These are phyloP conservation scores for Lepilemur ruficaudatus DNA, from an alignment of 2,797 vertebrate genomes.

Conservation along the genomic window DNA sequence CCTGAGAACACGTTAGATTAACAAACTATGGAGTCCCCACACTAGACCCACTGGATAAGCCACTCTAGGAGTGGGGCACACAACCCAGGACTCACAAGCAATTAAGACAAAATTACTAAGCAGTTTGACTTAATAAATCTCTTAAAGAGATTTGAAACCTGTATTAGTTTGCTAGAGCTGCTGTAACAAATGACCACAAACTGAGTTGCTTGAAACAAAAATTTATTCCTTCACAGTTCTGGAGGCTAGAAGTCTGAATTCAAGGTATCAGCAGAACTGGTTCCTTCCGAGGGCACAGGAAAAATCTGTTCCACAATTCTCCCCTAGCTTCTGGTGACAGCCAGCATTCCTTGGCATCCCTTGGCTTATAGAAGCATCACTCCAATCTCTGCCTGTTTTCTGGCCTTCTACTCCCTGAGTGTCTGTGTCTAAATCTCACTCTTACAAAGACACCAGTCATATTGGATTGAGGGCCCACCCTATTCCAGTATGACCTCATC, in stretches of 20 bases:
- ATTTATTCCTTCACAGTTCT: background rate
- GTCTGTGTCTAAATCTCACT: background rate
- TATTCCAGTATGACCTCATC: background rate
- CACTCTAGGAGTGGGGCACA: background rate
- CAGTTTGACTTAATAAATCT: background rate
- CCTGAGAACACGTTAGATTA: background rate
- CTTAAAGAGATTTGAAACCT: background rate
- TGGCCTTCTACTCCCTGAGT: background rate
- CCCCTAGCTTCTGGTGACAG: no score
- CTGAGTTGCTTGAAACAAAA: background rate
- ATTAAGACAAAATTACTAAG: background rate
- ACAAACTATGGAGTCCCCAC: background rate
- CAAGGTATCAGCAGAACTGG: background rate
- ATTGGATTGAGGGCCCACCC: background rate
- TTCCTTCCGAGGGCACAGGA: background rate
- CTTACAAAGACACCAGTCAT: background rate
- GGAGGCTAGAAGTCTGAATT: background rate
- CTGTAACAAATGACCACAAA: background rate
- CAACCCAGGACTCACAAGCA: background rate
- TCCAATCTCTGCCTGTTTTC: background rate
- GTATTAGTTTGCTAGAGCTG: background rate
- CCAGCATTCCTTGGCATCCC: no score
- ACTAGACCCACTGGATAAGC: background rate
- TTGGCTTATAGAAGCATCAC: background rate
- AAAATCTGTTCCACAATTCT: background rate